Percentiles rank a stretch among this genome's conserved stretches.
Evolutionary conservation across 2,113 vertebrate genomes (phyloP).

Genomic region (Pantherophis guttatus): DNA sequence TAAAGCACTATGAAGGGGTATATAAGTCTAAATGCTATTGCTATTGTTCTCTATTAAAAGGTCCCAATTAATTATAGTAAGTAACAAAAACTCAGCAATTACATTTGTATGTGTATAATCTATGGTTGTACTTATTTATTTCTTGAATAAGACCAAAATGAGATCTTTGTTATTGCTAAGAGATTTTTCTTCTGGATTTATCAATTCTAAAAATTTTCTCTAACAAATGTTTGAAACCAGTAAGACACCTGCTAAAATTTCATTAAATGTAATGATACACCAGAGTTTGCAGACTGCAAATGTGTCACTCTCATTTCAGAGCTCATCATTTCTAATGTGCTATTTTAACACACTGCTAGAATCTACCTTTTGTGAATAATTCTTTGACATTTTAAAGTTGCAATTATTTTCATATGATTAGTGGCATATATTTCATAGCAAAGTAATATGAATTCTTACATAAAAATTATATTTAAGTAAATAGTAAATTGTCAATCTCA

Average conservation of each 20-base stretch:
- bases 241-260: background rate
- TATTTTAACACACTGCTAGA: background rate
- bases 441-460: background rate
- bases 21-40: background rate
- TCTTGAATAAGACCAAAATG: background rate
- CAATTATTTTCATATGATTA: constrained; percentile 7
- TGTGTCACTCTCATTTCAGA: constrained; percentile 17
- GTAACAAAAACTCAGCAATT: background rate
- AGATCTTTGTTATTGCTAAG: background rate
- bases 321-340: constrained; percentile 7
- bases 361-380: constrained; percentile 14
- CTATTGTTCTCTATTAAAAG: background rate
- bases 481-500: constrained; percentile 1
- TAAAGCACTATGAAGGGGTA: no score
- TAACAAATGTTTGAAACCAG: background rate
- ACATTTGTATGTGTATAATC: background rate
- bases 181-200: background rate
- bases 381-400: constrained; percentile 15
- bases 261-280: background rate
- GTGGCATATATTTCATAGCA: constrained; percentile 11
- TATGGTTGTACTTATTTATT: background rate
- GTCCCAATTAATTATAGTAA: background rate
- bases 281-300: constrained; percentile 3
- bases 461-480: constrained; percentile 3
- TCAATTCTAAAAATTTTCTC: background rate